A percentile compares a stretch with the other conserved stretches of the same genome.
phyloP scores from a whole-genome alignment of 2,888 invertebrate genomes.

The Hypomecis atomaria region DNA sequence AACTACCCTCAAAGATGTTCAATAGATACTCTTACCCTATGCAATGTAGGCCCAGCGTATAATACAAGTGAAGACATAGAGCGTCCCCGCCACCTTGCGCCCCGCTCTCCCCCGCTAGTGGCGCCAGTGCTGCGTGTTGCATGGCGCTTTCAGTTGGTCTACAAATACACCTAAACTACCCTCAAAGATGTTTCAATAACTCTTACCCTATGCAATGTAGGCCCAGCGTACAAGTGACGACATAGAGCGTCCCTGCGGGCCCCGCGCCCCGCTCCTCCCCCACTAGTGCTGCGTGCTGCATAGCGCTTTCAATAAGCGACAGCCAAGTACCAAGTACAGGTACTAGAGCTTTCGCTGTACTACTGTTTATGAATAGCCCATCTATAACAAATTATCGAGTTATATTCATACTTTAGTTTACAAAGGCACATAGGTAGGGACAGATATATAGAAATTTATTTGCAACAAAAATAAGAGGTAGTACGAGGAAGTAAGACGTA shows the following conservation, averaged over 20 bases:
- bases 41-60: constrained; percentile 63
- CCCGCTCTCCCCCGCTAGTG: constrained; percentile 52
- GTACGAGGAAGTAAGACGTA: too few species aligned
- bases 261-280: constrained; percentile 50
- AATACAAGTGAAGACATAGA: constrained; percentile 66
- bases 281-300: constrained; percentile 66
- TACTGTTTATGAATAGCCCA: constrained; percentile 47
- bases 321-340: constrained; percentile 71
- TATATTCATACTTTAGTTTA: neutral
- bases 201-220: constrained; percentile 64
- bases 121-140: constrained; percentile 67
- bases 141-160: constrained; percentile 58
- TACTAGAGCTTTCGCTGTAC: constrained; percentile 55
- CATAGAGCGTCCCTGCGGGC: constrained; percentile 57
- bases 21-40: too few species aligned
- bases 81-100: constrained; percentile 49
- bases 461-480: too few species aligned
- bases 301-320: constrained; percentile 55
- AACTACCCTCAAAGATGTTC: too few species aligned
- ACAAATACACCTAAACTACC: too few species aligned
- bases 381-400: constrained; percentile 2
- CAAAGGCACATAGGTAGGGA: too few species aligned
- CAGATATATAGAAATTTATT: too few species aligned
- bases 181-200: neutral
- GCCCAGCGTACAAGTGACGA: constrained; percentile 67